Conservation (phyloP, 2,888 invertebrate species). For the Drosophila leonis region DNA sequence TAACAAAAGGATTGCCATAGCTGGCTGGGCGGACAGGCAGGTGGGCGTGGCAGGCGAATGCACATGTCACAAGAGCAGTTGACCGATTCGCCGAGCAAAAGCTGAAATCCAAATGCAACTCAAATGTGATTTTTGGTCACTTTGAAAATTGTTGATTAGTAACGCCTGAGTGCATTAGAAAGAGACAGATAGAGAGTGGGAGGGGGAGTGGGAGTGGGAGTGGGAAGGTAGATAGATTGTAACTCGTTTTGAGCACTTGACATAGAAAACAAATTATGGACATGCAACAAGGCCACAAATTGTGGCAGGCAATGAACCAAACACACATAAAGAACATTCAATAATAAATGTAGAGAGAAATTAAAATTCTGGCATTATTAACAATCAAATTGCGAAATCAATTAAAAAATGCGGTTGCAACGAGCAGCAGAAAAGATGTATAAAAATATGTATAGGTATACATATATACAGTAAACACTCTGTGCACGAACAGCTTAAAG, state of each 20-base stretch:
- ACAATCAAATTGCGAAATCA: conserved; percentile 76
- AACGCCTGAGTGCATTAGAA: conserved; percentile 66
- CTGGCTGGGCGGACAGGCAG: neutral
- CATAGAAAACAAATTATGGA: conserved; percentile 28
- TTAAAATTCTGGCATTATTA: conserved; percentile 60
- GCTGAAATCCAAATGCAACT: conserved; percentile 51
- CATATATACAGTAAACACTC: neutral
- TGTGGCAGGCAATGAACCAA: conserved; percentile 30
- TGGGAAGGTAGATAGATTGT: conserved; percentile 16
- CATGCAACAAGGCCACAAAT: conserved; percentile 22
- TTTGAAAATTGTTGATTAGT: conserved; percentile 80
- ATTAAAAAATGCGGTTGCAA: conserved; percentile 73
- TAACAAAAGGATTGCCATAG: conserved; percentile 68
- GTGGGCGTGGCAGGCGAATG: conserved; percentile 15
- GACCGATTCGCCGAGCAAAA: conserved; percentile 31
- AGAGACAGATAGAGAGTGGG: conserved; percentile 6
- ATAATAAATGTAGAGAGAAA: conserved; percentile 36
- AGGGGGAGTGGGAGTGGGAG: neutral
- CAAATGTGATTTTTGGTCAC: conserved; percentile 78
- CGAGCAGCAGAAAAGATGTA: conserved; percentile 63
- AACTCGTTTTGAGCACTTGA: conserved; percentile 45
- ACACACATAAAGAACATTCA: conserved; percentile 18
- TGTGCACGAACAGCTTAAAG: neutral
- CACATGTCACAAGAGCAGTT: conserved; percentile 58
- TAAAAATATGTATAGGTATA: conserved; percentile 34